Base-by-base conservation (phyloP, 1,140 invertebrate species). In the Capitella teleta region DNA sequence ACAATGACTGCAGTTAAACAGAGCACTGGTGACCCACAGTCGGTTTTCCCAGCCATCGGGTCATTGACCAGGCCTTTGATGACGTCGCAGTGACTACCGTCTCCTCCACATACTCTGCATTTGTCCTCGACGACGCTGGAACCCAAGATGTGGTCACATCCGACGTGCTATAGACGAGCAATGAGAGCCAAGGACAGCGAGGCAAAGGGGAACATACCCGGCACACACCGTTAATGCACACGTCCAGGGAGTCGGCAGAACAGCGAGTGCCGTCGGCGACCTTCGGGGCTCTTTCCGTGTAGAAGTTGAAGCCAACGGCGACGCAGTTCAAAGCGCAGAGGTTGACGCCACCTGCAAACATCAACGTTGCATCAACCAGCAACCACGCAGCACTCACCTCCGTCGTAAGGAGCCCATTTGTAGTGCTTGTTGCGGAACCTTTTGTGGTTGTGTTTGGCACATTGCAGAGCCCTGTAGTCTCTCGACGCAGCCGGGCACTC, bases 221-320 rank as follows among this genome's bases (percentile, higher is more conserved):
- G 67, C 90, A 94, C 47, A 80, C 79, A 24, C 90, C 90, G 64
- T 90, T 87, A 36, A 82, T 78, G 61, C 85, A 91, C 59, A 89
- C 81, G 66, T 90, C 81, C 61, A 82, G 86, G 34, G 82, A 82
- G 56, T 88, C 84, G 5, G 81, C 79, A 10, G 80, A 82, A 63
- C 90, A 94, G 2, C 83, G 78, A 38, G 90, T 94, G 25, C 90
- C 90, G 67, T 94, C 90, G 23, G 82, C 76, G 3, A 87, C 87
- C 66, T 86, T 87, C 24, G 86, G 80, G 49, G 78, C 75, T n/a
- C 92, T 66, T 59, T 81, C 74, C 60, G 87, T 90, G 71, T 88
- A 90, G 46, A 82, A 80, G 52, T 76, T 78, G 32, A 81, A 80
- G 43, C 80, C 78, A 41, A 80, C 76, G 16, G 85, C 79, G 59